These are phyloP conservation scores for Holothuria scabra DNA, from an alignment of 53 echinoderm and acorn worm genomes.

Conservation along the genomic window DNA sequence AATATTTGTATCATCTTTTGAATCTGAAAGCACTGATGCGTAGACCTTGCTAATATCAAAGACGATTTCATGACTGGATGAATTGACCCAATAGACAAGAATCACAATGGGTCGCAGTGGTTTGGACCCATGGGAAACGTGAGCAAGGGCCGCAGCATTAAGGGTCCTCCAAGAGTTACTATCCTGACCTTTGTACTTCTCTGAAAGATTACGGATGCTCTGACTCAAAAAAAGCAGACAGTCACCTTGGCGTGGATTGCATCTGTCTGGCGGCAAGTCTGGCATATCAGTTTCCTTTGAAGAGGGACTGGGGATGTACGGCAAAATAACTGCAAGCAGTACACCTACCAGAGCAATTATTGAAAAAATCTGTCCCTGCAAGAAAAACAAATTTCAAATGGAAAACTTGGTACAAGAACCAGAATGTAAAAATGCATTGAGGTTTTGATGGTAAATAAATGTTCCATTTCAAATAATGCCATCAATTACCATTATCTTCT, in stretches of 20 bases:
- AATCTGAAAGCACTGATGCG: background rate
- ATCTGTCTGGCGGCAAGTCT: background rate
- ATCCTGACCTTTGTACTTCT: background rate
- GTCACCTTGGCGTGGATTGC: background rate
- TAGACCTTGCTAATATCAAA: background rate
- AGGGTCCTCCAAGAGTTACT: conserved; percentile 1
- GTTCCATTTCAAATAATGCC: too few relatives aligned
- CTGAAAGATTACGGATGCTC: background rate
- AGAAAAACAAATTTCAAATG: too few relatives aligned
- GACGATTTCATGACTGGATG: background rate
- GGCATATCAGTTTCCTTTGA: too few relatives aligned
- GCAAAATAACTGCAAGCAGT: too few relatives aligned
- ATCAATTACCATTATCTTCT: too few relatives aligned
- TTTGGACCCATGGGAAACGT: background rate
- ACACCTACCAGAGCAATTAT: too few relatives aligned
- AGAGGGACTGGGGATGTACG: too few relatives aligned
- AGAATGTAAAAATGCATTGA: too few relatives aligned
- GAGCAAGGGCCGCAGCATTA: background rate
- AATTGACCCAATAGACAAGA: background rate
- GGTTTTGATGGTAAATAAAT: too few relatives aligned
- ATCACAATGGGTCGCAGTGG: conserved; percentile 20
- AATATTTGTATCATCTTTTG: background rate
- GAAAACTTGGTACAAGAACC: too few relatives aligned
- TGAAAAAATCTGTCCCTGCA: too few relatives aligned
- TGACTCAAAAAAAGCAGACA: background rate